Conservation (phyloP, 2,797 vertebrate species). For the Vireo griseus region DNA sequence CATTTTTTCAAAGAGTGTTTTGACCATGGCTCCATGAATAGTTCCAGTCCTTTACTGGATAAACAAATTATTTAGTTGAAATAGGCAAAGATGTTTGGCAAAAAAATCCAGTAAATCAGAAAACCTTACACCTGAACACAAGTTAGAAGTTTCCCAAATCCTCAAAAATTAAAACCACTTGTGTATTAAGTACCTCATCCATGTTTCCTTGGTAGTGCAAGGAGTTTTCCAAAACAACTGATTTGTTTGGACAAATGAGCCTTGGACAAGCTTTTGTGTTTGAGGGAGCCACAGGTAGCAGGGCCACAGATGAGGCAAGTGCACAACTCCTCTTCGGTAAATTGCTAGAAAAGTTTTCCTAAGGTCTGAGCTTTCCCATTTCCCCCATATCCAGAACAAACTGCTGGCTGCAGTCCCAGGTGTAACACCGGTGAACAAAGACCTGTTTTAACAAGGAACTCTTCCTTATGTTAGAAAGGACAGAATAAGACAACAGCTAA, state of each 20-base stretch:
- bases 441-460: neutral
- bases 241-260: neutral
- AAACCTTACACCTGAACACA: neutral
- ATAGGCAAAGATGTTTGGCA: neutral
- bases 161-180: neutral
- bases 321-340: neutral
- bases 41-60: neutral
- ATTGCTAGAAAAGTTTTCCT: neutral
- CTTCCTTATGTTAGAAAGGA: neutral
- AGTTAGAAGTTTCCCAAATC: neutral
- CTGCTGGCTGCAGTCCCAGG: neutral
- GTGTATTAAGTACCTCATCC: neutral
- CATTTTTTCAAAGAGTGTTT: neutral
- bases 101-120: neutral
- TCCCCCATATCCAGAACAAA: neutral
- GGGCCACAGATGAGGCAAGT: neutral
- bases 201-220: neutral
- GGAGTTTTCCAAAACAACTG: neutral
- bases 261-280: neutral
- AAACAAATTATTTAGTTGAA: neutral
- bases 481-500: neutral
- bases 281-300: too few relatives aligned
- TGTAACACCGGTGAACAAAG: rapidly evolving
- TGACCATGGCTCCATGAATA: neutral
- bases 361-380: neutral